phyloP scores from a whole-genome alignment of 2,888 invertebrate species.

The Ennomos fuscantarius region DNA sequence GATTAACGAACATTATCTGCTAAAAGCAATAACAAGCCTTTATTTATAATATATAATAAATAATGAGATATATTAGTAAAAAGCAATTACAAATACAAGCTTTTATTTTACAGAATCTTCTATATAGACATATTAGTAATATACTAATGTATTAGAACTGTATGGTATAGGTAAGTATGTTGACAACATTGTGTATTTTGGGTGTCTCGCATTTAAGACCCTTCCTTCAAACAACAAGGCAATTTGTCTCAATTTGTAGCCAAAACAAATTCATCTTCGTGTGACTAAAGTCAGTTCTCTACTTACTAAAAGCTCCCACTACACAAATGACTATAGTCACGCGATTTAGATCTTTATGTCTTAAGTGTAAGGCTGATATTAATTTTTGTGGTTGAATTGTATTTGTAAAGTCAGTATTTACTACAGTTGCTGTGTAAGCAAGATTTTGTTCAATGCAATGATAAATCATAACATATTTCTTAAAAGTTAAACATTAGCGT shows the following conservation, averaged over 20 bases:
- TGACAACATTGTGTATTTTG: conserved; percentile 19
- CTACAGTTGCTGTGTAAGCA: conserved; percentile 23
- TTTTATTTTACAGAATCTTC: conserved; percentile 8
- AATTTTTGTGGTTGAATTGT: conserved; percentile 1
- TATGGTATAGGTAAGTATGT: no score
- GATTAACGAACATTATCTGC: no score
- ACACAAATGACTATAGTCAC: conserved; percentile 4
- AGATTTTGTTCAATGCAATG: conserved; percentile 1
- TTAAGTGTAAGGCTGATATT: conserved; percentile 5
- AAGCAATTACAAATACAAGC: background rate
- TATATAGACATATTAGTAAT: no score
- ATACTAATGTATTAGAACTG: no score
- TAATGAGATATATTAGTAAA: no score
- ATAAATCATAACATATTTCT: background rate
- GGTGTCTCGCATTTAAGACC: conserved; percentile 31
- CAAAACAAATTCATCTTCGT: conserved; percentile 30
- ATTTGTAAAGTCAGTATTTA: conserved; percentile 6
- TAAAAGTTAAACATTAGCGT: no score
- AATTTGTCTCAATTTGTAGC: conserved; percentile 34
- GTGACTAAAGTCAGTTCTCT: conserved; percentile 16
- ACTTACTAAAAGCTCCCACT: background rate
- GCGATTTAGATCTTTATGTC: conserved; percentile 14
- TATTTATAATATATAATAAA: no score
- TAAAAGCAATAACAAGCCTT: no score
- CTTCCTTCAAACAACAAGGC: conserved; percentile 34